These are phyloP conservation scores for Mythimna vitellina DNA, from an alignment of 2,888 invertebrate species.

Conservation along the genomic window DNA sequence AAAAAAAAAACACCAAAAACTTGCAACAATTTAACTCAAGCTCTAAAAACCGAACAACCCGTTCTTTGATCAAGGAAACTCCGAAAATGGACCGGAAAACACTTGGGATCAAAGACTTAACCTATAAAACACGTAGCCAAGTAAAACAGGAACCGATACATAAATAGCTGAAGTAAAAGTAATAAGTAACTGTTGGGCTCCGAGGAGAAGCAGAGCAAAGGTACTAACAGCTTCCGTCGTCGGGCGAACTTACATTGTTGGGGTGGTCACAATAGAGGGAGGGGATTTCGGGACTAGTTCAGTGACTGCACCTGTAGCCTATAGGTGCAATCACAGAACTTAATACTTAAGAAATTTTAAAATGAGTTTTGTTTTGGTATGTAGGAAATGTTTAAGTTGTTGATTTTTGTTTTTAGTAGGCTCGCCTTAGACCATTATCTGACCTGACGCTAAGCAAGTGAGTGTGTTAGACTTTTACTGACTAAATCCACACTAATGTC, in stretches of 20 bases:
- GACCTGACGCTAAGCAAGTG: no score
- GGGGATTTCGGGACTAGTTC: constrained; percentile 11
- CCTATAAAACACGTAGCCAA: constrained; percentile 33
- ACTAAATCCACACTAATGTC: no score
- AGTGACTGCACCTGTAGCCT: no score
- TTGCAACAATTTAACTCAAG: constrained; percentile 2
- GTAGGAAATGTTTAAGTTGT: no score
- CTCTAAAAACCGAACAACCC: background rate
- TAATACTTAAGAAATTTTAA: no score
- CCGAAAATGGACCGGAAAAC: constrained; percentile 18
- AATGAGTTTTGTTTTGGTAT: no score
- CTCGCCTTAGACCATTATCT: no score
- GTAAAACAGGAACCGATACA: constrained; percentile 44
- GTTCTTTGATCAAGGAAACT: constrained; percentile 39
- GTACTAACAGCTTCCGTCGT: constrained; percentile 46
- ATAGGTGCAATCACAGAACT: background rate
- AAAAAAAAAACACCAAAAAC: no score
- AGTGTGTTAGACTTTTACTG: no score
- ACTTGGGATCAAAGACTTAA: constrained; percentile 24
- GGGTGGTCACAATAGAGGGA: constrained; percentile 16
- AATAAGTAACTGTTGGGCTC: constrained; percentile 43
- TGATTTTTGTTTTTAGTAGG: no score
- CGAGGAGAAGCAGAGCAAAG: constrained; percentile 26
- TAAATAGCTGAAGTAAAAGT: constrained; percentile 51
- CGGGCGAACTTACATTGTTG: constrained; percentile 33